These are phyloP conservation scores for Coreius guichenoti DNA, from an alignment of 2,797 vertebrate species.

Conservation along the genomic window DNA sequence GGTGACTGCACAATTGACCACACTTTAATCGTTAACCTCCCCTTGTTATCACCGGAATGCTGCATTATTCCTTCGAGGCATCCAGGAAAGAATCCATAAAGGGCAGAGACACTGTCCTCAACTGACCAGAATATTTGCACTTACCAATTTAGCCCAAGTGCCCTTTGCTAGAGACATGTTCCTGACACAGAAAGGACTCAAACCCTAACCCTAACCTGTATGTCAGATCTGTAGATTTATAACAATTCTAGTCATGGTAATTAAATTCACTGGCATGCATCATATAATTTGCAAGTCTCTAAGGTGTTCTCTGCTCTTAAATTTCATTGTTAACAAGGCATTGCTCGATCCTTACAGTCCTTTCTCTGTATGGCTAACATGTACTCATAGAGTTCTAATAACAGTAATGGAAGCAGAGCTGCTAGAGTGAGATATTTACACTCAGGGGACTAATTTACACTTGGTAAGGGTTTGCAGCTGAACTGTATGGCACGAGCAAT, in stretches of 20 bases:
- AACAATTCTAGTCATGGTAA: background rate
- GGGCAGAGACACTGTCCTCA: conserved; percentile 25
- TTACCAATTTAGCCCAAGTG: background rate
- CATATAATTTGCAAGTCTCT: conserved; percentile 5
- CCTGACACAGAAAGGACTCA: background rate
- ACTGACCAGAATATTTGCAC: conserved; percentile 10
- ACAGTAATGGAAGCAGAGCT: conserved; percentile 4
- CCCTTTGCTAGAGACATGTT: background rate
- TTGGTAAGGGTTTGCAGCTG: conserved; percentile 7
- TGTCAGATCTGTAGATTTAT: background rate
- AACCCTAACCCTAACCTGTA: too few relatives aligned
- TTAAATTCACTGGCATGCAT: background rate
- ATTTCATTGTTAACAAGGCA: conserved; percentile 12
- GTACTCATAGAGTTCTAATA: background rate
- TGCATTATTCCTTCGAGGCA: conserved; percentile 13
- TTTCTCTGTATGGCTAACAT: background rate
- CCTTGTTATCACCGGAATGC: conserved; percentile 14
- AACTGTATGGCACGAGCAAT: background rate
- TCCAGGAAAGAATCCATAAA: background rate
- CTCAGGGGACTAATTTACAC: conserved; percentile 25
- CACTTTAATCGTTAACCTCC: conserved; percentile 51
- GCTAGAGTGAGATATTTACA: background rate
- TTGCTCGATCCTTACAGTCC: conserved; percentile 5
- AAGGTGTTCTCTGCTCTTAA: background rate
- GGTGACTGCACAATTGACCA: conserved; percentile 52